Evolutionary conservation across 2,113 vertebrate species (phyloP).

Genomic region (Pseudolaguvia tuberculata): DNA sequence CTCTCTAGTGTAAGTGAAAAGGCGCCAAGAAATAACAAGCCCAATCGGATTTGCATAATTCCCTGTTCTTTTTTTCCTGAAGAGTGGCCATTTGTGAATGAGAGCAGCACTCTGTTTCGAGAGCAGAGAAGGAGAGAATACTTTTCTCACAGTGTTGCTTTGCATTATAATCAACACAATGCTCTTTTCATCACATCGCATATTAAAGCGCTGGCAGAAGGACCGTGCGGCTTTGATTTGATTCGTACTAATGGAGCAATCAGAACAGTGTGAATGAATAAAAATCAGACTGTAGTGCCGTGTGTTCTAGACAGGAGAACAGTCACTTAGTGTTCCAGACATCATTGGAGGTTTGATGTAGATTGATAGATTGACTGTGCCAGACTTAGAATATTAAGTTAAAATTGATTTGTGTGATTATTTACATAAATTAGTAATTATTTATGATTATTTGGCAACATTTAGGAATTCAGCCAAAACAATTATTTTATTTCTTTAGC

Average conservation of each 20-base stretch:
- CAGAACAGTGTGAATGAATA: constrained; percentile 33
- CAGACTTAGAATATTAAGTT: too few relatives aligned
- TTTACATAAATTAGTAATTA: too few relatives aligned
- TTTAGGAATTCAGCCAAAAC: too few relatives aligned
- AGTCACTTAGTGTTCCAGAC: constrained; percentile 7
- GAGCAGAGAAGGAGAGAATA: constrained; percentile 28
- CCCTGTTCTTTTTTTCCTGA: constrained; percentile 34
- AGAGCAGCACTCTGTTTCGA: constrained; percentile 36
- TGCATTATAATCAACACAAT: constrained; percentile 49
- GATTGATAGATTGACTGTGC: neutral
- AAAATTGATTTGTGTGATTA: too few relatives aligned
- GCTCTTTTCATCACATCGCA: constrained; percentile 45
- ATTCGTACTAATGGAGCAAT: constrained; percentile 37
- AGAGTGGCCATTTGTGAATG: constrained; percentile 38
- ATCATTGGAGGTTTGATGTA: constrained; percentile 13
- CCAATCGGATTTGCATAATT: constrained; percentile 54
- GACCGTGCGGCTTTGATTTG: constrained; percentile 33
- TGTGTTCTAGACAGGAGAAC: neutral
- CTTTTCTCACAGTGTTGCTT: constrained; percentile 42
- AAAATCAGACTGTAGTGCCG: constrained; percentile 21
- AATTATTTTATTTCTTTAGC: too few relatives aligned
- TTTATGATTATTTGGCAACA: too few relatives aligned
- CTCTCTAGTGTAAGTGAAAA: constrained; percentile 34
- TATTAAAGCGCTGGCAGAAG: constrained; percentile 38
- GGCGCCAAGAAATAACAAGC: constrained; percentile 34